Evolutionary conservation across 2,888 invertebrate species (phyloP).

Genomic region (Arge pagana): DNA sequence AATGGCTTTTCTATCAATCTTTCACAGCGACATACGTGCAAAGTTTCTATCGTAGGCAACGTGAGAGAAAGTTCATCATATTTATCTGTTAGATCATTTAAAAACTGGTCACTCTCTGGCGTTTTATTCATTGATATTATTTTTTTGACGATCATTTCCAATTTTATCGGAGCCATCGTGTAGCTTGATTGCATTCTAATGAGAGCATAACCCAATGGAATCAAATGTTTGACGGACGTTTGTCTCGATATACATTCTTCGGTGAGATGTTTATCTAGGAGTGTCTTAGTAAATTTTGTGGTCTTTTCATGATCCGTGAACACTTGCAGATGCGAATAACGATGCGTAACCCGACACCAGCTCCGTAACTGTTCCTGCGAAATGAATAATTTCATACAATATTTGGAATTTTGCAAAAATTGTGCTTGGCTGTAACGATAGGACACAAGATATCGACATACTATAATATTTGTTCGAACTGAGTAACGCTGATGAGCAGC

Average conservation of each 20-base stretch:
- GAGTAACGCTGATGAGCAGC: conserved; percentile 48
- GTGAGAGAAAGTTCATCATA: conserved; percentile 32
- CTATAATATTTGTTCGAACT: conserved; percentile 44
- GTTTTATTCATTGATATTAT: conserved; percentile 35
- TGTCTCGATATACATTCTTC: conserved; percentile 32
- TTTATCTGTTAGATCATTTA: conserved; percentile 30
- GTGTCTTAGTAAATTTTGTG: conserved; percentile 29
- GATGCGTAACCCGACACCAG: conserved; percentile 37
- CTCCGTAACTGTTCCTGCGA: conserved; percentile 44
- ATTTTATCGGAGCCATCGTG: conserved; percentile 28
- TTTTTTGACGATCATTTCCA: conserved; percentile 37
- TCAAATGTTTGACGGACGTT: conserved; percentile 31
- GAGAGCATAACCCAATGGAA: conserved; percentile 36
- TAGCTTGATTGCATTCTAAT: conserved; percentile 31
- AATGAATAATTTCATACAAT: conserved; percentile 10
- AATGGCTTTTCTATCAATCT: conserved; percentile 45
- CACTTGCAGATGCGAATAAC: conserved; percentile 28
- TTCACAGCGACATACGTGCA: conserved; percentile 37
- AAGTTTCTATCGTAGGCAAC: conserved; percentile 34
- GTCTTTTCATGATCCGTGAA: conserved; percentile 37
- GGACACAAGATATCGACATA: conserved; percentile 33
- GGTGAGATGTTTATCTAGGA: conserved; percentile 41
- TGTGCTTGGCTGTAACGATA: background rate
- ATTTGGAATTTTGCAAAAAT: background rate
- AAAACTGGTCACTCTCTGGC: conserved; percentile 35